Evolutionary conservation across 2,113 vertebrate species (phyloP).

Genomic region (Cacatua alba): DNA sequence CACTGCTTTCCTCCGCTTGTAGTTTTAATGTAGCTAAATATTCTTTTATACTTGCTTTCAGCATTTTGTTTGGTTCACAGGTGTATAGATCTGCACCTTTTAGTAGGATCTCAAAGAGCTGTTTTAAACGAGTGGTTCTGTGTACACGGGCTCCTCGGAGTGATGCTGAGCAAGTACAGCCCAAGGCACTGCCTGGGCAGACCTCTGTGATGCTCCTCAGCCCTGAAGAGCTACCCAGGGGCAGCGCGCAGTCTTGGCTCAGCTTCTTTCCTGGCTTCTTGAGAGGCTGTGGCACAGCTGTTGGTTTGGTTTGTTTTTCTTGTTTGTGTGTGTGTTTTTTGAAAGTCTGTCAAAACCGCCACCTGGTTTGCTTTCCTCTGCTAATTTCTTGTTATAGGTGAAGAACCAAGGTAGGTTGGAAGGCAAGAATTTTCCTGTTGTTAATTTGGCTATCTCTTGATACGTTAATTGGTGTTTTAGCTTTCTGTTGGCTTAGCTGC

Average conservation of each 20-base stretch:
- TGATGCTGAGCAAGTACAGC: background rate
- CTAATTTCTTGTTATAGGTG: background rate
- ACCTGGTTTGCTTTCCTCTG: background rate
- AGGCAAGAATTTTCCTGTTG: background rate
- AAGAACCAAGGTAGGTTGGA: background rate
- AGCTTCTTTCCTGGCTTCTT: background rate
- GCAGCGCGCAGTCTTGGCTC: background rate
- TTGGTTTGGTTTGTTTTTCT: background rate
- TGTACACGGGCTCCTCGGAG: rapidly evolving
- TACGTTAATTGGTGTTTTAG: background rate
- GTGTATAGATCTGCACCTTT: background rate
- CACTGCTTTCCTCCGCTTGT: background rate
- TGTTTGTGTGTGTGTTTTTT: background rate
- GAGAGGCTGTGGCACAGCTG: background rate
- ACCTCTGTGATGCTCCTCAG: background rate
- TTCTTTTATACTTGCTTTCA: background rate
- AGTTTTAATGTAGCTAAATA: background rate
- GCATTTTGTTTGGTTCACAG: background rate
- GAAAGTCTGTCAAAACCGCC: background rate
- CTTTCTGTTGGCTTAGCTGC: background rate
- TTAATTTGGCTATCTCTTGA: background rate
- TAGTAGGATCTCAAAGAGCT: background rate
- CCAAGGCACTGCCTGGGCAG: background rate
- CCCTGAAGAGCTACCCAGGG: background rate
- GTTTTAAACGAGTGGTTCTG: background rate